A percentile compares a stretch with the other conserved stretches of the same genome.
phyloP scores from a whole-genome alignment of 2,888 invertebrate species.

The Apodemia hepburni region DNA sequence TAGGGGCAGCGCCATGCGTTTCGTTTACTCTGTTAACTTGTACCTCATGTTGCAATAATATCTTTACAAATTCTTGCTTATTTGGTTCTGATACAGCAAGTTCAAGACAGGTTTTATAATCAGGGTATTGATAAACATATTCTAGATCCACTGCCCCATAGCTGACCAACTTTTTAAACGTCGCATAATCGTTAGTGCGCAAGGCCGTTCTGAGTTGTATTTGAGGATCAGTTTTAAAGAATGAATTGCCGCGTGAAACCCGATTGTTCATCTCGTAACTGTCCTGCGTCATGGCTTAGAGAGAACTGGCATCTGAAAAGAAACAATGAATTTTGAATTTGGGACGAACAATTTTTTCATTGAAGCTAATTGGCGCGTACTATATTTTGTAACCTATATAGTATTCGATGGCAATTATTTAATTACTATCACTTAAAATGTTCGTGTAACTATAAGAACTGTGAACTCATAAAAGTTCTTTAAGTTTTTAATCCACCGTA shows the following conservation, averaged over 20 bases:
- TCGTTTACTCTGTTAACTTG: slow-evolving; percentile 80
- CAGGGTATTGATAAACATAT: slow-evolving; percentile 76
- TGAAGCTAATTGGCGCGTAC: slow-evolving; percentile 31
- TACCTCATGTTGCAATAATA: slow-evolving; percentile 81
- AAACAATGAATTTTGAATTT: slow-evolving; percentile 39
- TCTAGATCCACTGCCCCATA: slow-evolving; percentile 74
- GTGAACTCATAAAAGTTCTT: not conserved
- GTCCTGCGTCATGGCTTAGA: slow-evolving; percentile 60
- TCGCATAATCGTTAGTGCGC: slow-evolving; percentile 68
- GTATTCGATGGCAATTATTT: slow-evolving; percentile 44
- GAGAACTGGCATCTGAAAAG: slow-evolving; percentile 71
- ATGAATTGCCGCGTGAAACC: slow-evolving; percentile 61
- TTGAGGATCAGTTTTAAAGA: slow-evolving; percentile 70
- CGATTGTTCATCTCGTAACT: slow-evolving; percentile 73
- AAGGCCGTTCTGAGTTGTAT: slow-evolving; percentile 73
- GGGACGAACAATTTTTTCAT: slow-evolving; percentile 49
- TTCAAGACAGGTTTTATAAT: slow-evolving; percentile 81
- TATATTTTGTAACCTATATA: slow-evolving; percentile 41
- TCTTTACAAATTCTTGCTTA: slow-evolving; percentile 75
- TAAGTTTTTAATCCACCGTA: too few species aligned
- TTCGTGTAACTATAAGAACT: slow-evolving; percentile 4
- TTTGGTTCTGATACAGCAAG: slow-evolving; percentile 75
- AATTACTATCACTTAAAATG: slow-evolving; percentile 50
- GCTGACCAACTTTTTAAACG: slow-evolving; percentile 73
- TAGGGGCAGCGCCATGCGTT: slow-evolving; percentile 79